Evolutionary conservation across 2,888 invertebrate genomes (phyloP).

Genomic region (Lypha dubia): DNA sequence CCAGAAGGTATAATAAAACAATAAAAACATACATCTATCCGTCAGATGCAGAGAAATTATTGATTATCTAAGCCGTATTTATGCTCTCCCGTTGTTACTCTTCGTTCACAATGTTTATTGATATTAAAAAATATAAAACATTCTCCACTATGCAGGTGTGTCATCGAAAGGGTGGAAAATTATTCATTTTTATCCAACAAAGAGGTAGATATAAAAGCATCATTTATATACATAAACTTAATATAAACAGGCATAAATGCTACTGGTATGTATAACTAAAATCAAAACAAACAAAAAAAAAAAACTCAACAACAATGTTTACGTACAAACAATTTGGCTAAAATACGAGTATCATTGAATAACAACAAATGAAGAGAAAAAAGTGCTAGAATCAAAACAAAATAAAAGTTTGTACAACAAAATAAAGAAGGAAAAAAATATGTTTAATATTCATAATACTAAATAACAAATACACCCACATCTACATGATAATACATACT

Average conservation of each 20-base stretch:
- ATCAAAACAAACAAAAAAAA: constrained; percentile 41
- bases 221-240: constrained; percentile 1
- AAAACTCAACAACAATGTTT: neutral
- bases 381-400: constrained; percentile 36
- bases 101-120: neutral
- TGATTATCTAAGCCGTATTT: constrained; percentile 56
- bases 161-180: neutral
- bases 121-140: neutral
- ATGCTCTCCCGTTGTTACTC: neutral
- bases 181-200: constrained; percentile 34
- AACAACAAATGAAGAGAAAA: neutral
- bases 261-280: constrained; percentile 12
- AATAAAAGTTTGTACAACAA: constrained; percentile 36
- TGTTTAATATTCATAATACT: neutral
- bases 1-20: constrained; percentile 32
- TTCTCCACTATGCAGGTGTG: neutral
- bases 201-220: neutral
- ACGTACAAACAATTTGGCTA: constrained; percentile 8
- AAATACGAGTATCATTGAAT: neutral
- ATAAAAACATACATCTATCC: constrained; percentile 30
- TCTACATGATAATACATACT: too few species aligned
- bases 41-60: constrained; percentile 56
- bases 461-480: neutral
- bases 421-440: neutral
- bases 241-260: neutral